Evolutionary conservation across 2,113 vertebrate genomes (phyloP).

Genomic region (Crotalus helleri): DNA sequence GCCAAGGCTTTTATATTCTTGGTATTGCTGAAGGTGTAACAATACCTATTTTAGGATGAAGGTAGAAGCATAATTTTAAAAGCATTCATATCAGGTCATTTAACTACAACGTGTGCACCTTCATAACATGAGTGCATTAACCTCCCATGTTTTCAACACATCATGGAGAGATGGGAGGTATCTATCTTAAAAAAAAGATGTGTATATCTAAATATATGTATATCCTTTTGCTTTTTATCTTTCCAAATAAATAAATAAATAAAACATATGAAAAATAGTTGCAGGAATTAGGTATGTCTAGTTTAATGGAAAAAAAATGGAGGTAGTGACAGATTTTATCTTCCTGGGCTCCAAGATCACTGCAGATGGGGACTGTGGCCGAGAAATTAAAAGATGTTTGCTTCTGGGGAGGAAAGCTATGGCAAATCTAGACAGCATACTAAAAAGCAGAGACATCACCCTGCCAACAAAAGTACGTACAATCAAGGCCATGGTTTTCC

Average conservation of each 20-base stretch:
- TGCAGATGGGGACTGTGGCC: no score
- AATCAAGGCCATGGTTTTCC: no score
- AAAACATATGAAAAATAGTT: background rate
- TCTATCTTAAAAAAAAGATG: no score
- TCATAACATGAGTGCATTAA: background rate
- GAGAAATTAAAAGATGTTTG: no score
- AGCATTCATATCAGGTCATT: background rate
- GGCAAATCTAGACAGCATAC: no score
- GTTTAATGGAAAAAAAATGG: background rate
- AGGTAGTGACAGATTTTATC: no score
- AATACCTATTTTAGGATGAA: background rate
- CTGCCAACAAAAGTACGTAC: no score
- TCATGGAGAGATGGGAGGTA: background rate
- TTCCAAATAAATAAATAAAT: background rate
- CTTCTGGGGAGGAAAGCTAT: no score
- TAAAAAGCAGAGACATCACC: no score
- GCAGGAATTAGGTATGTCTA: no score
- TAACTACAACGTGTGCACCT: background rate
- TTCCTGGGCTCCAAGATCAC: no score
- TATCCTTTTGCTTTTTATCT: background rate
- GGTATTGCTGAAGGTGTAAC: background rate
- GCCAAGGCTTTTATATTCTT: background rate
- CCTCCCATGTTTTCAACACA: background rate
- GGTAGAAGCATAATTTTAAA: background rate
- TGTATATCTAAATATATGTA: background rate